phyloP scores from a whole-genome alignment of 2,113 vertebrate genomes.

The Odobenus rosmarus region DNA sequence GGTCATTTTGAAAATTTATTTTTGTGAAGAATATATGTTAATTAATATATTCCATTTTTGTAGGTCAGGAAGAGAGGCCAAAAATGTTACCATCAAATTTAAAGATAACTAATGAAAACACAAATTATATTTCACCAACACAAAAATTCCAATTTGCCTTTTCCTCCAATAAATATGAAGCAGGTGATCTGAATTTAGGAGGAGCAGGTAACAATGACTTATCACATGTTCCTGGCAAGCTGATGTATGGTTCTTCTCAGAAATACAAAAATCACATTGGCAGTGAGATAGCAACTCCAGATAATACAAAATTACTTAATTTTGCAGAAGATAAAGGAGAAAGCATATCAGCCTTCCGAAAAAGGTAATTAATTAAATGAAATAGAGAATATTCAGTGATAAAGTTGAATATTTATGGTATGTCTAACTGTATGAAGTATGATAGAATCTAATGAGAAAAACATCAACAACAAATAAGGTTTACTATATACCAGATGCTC shows the following conservation, averaged over 20 bases:
- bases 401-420: constrained; percentile 51
- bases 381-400: constrained; percentile 23
- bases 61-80: constrained; percentile 84
- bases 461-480: not conserved
- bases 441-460: constrained; percentile 16
- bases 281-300: constrained; percentile 51
- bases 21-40: constrained; percentile 37
- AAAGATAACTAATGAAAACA: constrained; percentile 78
- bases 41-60: constrained; percentile 68
- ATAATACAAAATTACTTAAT: constrained; percentile 72
- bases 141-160: constrained; percentile 70
- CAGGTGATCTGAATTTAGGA: constrained; percentile 65
- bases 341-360: constrained; percentile 76
- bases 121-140: constrained; percentile 67
- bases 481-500: not conserved
- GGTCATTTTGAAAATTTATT: constrained; percentile 56
- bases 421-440: not conserved
- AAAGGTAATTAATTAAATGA: constrained; percentile 82
- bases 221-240: constrained; percentile 56
- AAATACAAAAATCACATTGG: constrained; percentile 75
- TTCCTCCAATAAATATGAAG: constrained; percentile 70
- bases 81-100: constrained; percentile 82
- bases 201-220: constrained; percentile 74
- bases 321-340: constrained; percentile 76
- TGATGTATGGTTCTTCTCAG: constrained; percentile 77